These are phyloP conservation scores for Graptemys geographica DNA, from an alignment of 2,797 vertebrate species.

Conservation along the genomic window DNA sequence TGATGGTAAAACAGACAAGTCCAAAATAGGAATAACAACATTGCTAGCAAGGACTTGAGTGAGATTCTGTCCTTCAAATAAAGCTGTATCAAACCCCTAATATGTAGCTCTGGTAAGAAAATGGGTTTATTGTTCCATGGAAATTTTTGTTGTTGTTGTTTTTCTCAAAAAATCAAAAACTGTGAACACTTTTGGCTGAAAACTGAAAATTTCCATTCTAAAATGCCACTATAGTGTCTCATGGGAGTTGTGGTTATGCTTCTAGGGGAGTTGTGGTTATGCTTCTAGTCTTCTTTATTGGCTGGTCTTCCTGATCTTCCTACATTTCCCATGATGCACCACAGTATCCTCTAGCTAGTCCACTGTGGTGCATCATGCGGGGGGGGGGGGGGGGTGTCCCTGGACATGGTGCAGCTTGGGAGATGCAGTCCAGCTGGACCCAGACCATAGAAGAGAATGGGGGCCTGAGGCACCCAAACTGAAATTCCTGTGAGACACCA, in stretches of 20 bases:
- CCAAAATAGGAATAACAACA: neutral
- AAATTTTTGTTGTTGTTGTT: neutral
- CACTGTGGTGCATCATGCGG: fast-evolving
- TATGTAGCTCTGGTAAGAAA: neutral
- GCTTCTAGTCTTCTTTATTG: fast-evolving
- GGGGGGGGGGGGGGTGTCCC: fast-evolving
- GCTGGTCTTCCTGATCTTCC: fast-evolving
- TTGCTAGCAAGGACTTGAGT: neutral
- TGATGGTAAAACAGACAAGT: neutral
- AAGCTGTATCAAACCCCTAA: neutral
- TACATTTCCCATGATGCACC: neutral
- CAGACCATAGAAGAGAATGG: neutral
- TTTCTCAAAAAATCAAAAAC: neutral
- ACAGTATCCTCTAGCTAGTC: neutral
- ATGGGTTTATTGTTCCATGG: neutral
- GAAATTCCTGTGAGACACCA: neutral
- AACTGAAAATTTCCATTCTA: neutral
- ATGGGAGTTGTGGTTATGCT: fast-evolving
- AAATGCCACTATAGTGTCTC: neutral
- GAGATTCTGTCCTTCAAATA: neutral
- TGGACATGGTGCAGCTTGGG: neutral
- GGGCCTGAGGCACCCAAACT: neutral
- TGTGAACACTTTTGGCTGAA: neutral
- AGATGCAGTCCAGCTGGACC: neutral
- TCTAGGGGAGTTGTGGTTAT: fast-evolving